Percentiles rank a stretch among this genome's conserved stretches.
These are phyloP conservation scores for Platyrinchus mystaceus DNA, from an alignment of 2,797 vertebrate species.

Conservation along the genomic window DNA sequence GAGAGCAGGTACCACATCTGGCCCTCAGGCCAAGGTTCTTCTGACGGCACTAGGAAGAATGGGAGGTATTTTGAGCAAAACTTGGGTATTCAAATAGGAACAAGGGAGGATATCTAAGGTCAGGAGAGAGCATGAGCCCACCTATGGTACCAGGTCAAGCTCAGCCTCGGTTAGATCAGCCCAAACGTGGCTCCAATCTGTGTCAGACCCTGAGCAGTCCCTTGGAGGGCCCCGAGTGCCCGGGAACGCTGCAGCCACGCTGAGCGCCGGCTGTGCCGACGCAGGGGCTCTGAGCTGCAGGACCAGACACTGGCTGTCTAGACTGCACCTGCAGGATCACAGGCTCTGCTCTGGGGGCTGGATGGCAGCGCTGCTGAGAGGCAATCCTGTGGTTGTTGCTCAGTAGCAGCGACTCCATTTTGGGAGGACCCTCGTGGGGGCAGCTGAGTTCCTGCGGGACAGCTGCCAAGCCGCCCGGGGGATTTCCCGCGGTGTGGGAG, in stretches of 20 bases:
- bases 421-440: background rate
- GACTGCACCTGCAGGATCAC: slow-evolving; percentile 41
- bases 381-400: slow-evolving; percentile 29
- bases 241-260: background rate
- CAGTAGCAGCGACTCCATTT: background rate
- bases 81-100: background rate
- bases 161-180: background rate
- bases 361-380: slow-evolving; percentile 49
- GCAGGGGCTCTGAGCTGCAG: background rate
- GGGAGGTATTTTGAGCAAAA: background rate
- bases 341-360: slow-evolving; percentile 15
- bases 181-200: background rate
- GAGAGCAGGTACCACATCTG: background rate
- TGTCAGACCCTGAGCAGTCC: background rate
- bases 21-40: background rate
- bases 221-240: background rate
- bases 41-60: background rate
- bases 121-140: background rate
- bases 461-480: background rate
- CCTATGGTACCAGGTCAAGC: background rate
- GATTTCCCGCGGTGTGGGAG: slow-evolving; percentile 28
- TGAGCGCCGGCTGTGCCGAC: background rate
- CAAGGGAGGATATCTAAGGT: background rate
- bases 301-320: slow-evolving; percentile 6
- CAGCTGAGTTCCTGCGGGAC: slow-evolving; percentile 50